Base-by-base conservation (phyloP, 1,140 invertebrate species). In the Ceratitis capitata region DNA sequence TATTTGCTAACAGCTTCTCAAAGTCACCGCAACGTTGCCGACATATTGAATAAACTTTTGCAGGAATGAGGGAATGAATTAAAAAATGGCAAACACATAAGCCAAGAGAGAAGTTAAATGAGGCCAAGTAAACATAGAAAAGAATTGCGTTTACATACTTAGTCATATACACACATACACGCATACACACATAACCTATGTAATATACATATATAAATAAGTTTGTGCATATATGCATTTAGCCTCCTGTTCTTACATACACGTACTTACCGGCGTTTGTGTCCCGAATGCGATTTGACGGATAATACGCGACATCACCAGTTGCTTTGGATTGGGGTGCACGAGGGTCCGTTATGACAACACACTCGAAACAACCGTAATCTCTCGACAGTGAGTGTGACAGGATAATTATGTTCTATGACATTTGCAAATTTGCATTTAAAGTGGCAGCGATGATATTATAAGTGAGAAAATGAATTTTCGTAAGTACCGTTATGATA, bases 381-480 rank as follows among this genome's bases (percentile, higher is more conserved):
- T 91, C 89, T 89, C 86, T 85, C 49, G 85, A 86, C 53, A 78
- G 86, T 49, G 84, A 83, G 83, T 87, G 86, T 83, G 84, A 86
- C 61, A 83, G 86, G 56, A 86, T 85, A 85, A 83, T 85, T 86
- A 85, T 85, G 69, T 88, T 85, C 86, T 87, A 89, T 89, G 87
- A 86, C 86, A 85, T 82, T 86, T 32, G 56, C 86, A 39, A 86
- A 91, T 91, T 91, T 91, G 89, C 89, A 91, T 91, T 88, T 91
- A 91, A 89, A 91, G 90, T 88, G 86, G 87, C 86, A 87, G 88
- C 85, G 84, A 87, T 23, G 69, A 47, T 85, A 85, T 85, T 86
- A 86, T 29, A 85, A n/a, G 45, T 78, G 58, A 29, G 47, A 64
- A 64, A 49, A 29, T 69, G 45, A 51, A 74, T 61, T 85, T 78